Evolutionary conservation across 2,888 invertebrate species (phyloP).

Genomic region (Gnatocerus cornutus): DNA sequence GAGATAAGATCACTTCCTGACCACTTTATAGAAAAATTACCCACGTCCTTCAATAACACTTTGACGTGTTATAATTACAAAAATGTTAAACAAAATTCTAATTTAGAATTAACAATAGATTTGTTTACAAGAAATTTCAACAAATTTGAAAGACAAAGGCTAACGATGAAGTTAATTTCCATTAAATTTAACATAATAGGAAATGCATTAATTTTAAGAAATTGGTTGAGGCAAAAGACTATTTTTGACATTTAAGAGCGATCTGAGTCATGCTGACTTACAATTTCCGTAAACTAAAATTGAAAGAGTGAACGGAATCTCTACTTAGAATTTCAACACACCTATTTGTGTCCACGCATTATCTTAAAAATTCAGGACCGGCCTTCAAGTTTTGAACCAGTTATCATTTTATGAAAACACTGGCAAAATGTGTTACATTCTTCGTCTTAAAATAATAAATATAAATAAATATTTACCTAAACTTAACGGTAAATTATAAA

Average conservation of each 20-base stretch:
- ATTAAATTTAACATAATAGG: too few species aligned
- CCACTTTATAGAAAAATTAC: too few species aligned
- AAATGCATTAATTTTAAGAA: too few species aligned
- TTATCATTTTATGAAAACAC: too few species aligned
- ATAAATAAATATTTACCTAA: too few species aligned
- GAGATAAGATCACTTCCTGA: too few species aligned
- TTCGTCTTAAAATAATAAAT: too few species aligned
- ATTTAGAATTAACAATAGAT: background rate
- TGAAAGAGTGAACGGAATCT: slow-evolving; percentile 8
- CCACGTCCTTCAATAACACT: background rate
- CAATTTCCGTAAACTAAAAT: background rate
- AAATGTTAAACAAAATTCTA: background rate
- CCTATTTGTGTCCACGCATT: slow-evolving; percentile 10
- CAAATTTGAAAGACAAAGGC: background rate
- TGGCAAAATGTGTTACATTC: too few species aligned
- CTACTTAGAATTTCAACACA: slow-evolving; percentile 3
- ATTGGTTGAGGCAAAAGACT: too few species aligned
- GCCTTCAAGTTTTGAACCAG: background rate
- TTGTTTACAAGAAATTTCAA: background rate
- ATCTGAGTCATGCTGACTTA: background rate
- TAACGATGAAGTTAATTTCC: background rate
- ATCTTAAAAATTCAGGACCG: background rate
- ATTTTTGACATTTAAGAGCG: too few species aligned
- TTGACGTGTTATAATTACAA: background rate
- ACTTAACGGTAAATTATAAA: too few species aligned